Percentiles rank a stretch among this genome's conserved stretches.
Evolutionary conservation across 1,140 invertebrate genomes (phyloP).

Genomic region (Vanessa tameamea): DNA sequence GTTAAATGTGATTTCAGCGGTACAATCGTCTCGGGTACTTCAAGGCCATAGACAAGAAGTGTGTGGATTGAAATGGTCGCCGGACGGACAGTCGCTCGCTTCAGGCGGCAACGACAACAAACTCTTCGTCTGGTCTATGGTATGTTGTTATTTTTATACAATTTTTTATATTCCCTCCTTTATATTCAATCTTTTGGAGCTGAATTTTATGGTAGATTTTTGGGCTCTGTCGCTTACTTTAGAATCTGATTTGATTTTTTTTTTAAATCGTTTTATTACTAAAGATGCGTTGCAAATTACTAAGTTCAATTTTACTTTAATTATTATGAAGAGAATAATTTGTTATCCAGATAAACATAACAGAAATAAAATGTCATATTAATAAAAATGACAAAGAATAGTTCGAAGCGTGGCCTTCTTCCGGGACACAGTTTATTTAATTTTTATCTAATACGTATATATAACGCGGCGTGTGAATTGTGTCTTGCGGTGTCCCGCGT

Average conservation of each 20-base stretch:
- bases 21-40: conserved; percentile 88
- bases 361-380: too few species aligned
- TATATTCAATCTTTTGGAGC: too few species aligned
- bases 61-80: conserved; percentile 99
- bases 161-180: neutral
- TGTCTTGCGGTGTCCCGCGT: neutral
- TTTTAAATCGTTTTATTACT: too few species aligned
- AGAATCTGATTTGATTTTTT: too few species aligned
- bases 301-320: too few species aligned
- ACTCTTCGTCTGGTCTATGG: conserved; percentile 97
- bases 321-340: too few species aligned
- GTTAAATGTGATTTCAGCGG: conserved; percentile 60
- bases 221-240: too few species aligned
- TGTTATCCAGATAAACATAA: too few species aligned
- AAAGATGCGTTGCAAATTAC: too few species aligned
- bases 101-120: conserved; percentile 99
- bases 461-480: neutral
- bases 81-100: conserved; percentile 98
- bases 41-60: conserved; percentile 98
- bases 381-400: too few species aligned
- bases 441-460: neutral
- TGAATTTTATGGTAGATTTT: too few species aligned
- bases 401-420: too few species aligned
- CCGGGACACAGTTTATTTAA: neutral
- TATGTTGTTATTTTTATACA: conserved; percentile 40